These are phyloP conservation scores for Coryphaenoides rupestris DNA, from an alignment of 2,113 vertebrate species.

Conservation along the genomic window DNA sequence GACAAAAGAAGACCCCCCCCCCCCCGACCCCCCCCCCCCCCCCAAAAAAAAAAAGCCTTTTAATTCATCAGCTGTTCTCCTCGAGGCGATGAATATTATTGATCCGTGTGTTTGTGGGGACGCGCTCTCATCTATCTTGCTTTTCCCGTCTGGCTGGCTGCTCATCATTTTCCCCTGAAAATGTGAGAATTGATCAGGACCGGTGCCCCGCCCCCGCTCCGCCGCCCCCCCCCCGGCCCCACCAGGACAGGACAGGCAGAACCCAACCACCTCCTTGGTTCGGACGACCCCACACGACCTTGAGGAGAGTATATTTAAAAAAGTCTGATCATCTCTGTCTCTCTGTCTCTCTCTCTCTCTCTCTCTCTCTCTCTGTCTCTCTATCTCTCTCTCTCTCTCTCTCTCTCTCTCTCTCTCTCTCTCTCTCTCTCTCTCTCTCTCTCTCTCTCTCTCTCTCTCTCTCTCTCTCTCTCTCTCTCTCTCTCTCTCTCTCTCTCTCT, in stretches of 20 bases:
- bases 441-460: background rate
- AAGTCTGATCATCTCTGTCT: too few relatives aligned
- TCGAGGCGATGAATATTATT: slow-evolving; percentile 69
- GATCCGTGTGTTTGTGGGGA: slow-evolving; percentile 65
- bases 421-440: background rate
- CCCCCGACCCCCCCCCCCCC: too few relatives aligned
- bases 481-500: background rate
- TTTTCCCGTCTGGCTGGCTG: slow-evolving; percentile 62
- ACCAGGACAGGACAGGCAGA: background rate
- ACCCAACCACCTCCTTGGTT: background rate
- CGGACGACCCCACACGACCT: too few relatives aligned
- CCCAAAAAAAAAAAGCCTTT: slow-evolving; percentile 58
- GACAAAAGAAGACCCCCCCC: too few relatives aligned
- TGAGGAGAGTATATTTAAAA: too few relatives aligned
- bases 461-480: background rate
- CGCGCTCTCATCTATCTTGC: slow-evolving; percentile 67
- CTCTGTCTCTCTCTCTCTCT: background rate
- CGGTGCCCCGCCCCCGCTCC: slow-evolving; percentile 52
- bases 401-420: background rate
- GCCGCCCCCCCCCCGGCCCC: slow-evolving; percentile 40
- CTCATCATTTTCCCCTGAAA: slow-evolving; percentile 68
- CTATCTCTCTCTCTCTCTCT: too few relatives aligned
- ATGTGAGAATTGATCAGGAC: slow-evolving; percentile 70
- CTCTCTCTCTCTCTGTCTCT: background rate
- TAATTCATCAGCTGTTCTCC: slow-evolving; percentile 62